Evolutionary conservation across 2,113 vertebrate species (phyloP).

Genomic region (Ia io): DNA sequence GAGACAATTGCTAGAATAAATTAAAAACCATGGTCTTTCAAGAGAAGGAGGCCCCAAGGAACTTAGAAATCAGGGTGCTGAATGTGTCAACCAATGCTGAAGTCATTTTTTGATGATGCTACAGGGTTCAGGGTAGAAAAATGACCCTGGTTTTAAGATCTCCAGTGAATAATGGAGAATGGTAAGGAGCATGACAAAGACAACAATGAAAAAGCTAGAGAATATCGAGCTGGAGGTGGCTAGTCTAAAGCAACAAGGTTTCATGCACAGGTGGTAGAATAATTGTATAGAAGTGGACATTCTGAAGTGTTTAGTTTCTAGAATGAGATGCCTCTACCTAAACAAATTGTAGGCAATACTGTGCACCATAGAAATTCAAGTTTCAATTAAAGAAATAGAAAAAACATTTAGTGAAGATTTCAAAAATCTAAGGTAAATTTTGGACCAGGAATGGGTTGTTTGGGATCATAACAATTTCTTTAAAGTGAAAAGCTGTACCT

Average conservation of each 20-base stretch:
- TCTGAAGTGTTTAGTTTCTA: not conserved
- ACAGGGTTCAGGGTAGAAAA: not conserved
- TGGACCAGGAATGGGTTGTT: not conserved
- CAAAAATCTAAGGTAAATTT: not conserved
- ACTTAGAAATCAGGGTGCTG: not conserved
- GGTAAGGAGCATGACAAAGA: not conserved
- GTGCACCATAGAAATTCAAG: not conserved
- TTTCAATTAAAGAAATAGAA: not conserved
- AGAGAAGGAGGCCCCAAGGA: not conserved
- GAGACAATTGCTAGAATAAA: not conserved
- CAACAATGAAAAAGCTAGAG: not conserved
- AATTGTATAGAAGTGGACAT: not conserved
- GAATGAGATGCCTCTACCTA: not conserved
- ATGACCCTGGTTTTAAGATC: not conserved
- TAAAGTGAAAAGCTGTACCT: not conserved
- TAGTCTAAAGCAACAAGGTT: not conserved
- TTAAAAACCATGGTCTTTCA: not conserved
- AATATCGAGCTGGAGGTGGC: not conserved
- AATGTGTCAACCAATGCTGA: not conserved
- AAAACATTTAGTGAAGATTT: not conserved
- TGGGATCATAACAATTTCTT: not conserved
- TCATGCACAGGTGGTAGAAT: not conserved
- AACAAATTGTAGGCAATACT: not conserved
- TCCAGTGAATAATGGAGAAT: not conserved
- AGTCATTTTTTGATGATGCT: no score